A percentile compares a stretch with the other conserved stretches of the same genome.
Evolutionary conservation across 1,140 invertebrate species (phyloP).

Genomic region (Sycophila sp.): DNA sequence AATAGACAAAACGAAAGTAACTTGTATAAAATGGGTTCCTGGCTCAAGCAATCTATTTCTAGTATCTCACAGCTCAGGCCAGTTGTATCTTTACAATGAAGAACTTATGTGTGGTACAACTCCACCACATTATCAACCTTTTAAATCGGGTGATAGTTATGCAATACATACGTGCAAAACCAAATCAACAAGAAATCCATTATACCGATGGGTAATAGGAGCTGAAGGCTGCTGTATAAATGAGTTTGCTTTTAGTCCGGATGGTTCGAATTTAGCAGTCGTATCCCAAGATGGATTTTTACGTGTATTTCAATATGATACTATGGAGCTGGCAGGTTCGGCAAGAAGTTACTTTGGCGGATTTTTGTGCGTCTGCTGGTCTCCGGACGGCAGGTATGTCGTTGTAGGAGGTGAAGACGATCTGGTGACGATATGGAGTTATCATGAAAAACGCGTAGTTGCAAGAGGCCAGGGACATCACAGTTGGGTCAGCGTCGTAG

Average conservation of each 20-base stretch:
- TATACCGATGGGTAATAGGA: slow-evolving; percentile 89
- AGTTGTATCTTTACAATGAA: slow-evolving; percentile 97
- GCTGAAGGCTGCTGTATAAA: slow-evolving; percentile 89
- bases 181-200: slow-evolving; percentile 94
- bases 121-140: slow-evolving; percentile 90
- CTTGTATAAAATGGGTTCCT: slow-evolving; percentile 98
- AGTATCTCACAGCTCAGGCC: slow-evolving; percentile 94
- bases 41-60: slow-evolving; percentile 92
- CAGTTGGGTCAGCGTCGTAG: slow-evolving; percentile 97
- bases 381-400: slow-evolving; percentile 94
- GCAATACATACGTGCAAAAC: slow-evolving; percentile 96
- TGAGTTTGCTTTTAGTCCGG: slow-evolving; percentile 97
- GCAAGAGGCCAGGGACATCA: slow-evolving; percentile 93
- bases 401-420: slow-evolving; percentile 99
- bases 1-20: slow-evolving; percentile 98
- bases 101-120: slow-evolving; percentile 88
- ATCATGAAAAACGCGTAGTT: slow-evolving; percentile 91
- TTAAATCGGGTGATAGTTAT: slow-evolving; percentile 95
- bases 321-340: slow-evolving; percentile 92
- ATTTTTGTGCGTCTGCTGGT: slow-evolving; percentile 96
- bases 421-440: slow-evolving; percentile 97
- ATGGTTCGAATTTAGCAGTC: slow-evolving; percentile 89
- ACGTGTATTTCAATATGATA: slow-evolving; percentile 96
- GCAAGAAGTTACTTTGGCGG: slow-evolving; percentile 98
- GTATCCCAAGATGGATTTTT: slow-evolving; percentile 97